A percentile compares a stretch with the other conserved stretches of the same genome.
Evolutionary conservation across 2,113 vertebrate species (phyloP).

Genomic region (Bettongia penicillata): DNA sequence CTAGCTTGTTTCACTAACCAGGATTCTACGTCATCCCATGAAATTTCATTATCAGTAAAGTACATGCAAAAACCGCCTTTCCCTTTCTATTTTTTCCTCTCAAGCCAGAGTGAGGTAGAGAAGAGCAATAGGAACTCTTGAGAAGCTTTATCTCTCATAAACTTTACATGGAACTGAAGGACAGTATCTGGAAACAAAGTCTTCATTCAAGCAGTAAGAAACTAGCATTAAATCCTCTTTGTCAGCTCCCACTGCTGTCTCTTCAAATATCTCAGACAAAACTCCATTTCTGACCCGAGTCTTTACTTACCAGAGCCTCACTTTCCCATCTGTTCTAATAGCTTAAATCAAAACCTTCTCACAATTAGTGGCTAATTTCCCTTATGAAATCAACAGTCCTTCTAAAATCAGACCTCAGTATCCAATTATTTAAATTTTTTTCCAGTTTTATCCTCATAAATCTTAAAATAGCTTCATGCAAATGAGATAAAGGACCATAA

Average conservation of each 20-base stretch:
- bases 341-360: neutral
- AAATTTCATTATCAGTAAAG: neutral
- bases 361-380: neutral
- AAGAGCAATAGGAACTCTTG: neutral
- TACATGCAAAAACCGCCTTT: neutral
- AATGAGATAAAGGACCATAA: neutral
- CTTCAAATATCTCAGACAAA: neutral
- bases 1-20: neutral
- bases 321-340: neutral
- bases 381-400: neutral
- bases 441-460: neutral
- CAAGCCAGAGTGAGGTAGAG: neutral
- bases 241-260: neutral
- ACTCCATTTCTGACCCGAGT: neutral
- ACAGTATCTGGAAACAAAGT: neutral
- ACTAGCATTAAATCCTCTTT: neutral
- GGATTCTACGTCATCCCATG: neutral
- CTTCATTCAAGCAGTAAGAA: neutral
- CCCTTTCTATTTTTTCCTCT: neutral
- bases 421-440: neutral
- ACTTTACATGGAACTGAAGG: neutral
- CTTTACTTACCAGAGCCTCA: neutral
- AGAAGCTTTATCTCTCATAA: neutral
- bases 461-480: neutral
- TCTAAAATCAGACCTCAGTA: neutral